Evolutionary conservation across 2,888 invertebrate genomes (phyloP).

Genomic region (Masnerella sp.): DNA sequence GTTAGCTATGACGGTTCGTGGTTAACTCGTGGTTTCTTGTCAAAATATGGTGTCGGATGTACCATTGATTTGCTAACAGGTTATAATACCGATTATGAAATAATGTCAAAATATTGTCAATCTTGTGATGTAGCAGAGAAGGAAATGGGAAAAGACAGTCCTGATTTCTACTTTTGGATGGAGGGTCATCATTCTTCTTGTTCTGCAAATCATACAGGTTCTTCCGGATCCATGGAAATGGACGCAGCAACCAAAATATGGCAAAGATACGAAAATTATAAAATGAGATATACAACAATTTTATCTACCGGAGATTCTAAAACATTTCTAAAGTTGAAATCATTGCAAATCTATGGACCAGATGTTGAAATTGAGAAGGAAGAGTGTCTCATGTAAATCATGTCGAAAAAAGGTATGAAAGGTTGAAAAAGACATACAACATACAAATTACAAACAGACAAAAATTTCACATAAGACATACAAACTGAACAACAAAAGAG

Average conservation of each 20-base stretch:
- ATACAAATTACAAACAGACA: too few species aligned
- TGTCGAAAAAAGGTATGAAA: too few species aligned
- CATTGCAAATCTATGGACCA: too few species aligned
- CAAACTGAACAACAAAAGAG: too few species aligned
- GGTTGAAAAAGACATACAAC: too few species aligned
- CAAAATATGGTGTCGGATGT: not conserved
- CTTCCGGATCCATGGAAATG: conserved; percentile 4
- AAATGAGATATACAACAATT: conserved; percentile 3
- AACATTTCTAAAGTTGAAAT: too few species aligned
- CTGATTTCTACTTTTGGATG: conserved; percentile 1
- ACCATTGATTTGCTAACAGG: not conserved
- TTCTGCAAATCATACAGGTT: not conserved
- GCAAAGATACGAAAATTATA: conserved; percentile 1
- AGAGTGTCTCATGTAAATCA: too few species aligned
- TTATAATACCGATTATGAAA: not conserved
- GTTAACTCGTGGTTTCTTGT: not conserved
- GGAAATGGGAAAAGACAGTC: not conserved
- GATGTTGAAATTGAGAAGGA: too few species aligned
- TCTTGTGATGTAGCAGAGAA: not conserved
- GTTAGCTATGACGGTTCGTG: conserved; percentile 1
- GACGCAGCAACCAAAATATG: not conserved
- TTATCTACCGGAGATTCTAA: not conserved
- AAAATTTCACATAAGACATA: too few species aligned
- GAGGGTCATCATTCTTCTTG: not conserved
- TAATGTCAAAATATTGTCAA: conserved; percentile 6